Conservation (phyloP, 2,113 vertebrate genomes). For the Saguinus imperator region DNA sequence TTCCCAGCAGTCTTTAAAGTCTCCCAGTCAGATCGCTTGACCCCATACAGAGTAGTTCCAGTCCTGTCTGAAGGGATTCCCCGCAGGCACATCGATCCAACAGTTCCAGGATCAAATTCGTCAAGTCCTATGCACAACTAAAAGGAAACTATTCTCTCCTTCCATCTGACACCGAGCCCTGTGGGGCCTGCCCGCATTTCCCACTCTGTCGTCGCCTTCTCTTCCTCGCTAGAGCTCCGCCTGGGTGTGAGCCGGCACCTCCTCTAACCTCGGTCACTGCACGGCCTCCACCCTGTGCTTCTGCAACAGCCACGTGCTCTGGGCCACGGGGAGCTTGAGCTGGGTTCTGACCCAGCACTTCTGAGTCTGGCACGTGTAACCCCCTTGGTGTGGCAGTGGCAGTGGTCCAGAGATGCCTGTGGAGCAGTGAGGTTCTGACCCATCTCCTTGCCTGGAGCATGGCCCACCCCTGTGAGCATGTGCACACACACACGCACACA, state of each 20-base stretch:
- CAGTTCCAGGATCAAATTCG: background rate
- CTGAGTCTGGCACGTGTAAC: background rate
- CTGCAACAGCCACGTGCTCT: accelerated
- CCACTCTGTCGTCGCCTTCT: background rate
- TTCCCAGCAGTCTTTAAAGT: background rate
- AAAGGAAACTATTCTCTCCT: background rate
- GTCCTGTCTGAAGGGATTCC: background rate
- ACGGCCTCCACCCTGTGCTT: background rate
- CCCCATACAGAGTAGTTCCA: background rate
- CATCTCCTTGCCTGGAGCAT: background rate
- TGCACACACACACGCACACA: no score
- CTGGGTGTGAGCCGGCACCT: background rate
- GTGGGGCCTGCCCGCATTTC: background rate
- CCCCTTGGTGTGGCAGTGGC: background rate
- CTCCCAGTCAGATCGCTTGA: background rate
- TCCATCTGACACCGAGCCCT: background rate
- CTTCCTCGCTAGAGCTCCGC: background rate
- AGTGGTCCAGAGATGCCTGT: accelerated
- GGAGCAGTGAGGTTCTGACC: background rate
- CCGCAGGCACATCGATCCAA: background rate
- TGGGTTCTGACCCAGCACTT: background rate
- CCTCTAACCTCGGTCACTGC: background rate
- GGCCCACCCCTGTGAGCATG: background rate
- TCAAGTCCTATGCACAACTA: background rate
- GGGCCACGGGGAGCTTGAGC: background rate